These are phyloP conservation scores for Vidua macroura DNA, from an alignment of 2,113 vertebrate species.

Conservation along the genomic window DNA sequence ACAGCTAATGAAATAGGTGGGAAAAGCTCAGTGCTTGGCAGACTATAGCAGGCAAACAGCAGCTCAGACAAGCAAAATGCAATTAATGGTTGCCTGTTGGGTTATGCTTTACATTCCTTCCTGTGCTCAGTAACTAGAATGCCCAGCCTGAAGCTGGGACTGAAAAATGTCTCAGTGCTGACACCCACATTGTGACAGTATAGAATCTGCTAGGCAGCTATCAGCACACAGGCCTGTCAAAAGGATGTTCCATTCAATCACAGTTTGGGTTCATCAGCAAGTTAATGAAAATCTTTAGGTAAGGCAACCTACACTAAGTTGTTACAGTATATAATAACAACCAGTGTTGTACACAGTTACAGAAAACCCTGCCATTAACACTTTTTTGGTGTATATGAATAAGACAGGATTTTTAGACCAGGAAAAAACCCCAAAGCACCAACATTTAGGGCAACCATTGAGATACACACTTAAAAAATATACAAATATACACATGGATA, in stretches of 20 bases:
- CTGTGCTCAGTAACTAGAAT: background rate
- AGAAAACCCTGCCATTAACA: slow-evolving; percentile 6
- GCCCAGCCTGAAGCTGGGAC: background rate
- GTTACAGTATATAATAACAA: background rate
- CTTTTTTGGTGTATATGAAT: background rate
- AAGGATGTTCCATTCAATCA: background rate
- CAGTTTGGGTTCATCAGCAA: background rate
- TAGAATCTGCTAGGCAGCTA: background rate
- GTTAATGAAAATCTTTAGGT: background rate
- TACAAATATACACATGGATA: background rate
- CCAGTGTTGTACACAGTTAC: background rate
- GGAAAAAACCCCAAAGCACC: rapidly evolving
- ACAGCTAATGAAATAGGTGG: background rate
- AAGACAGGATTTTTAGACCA: background rate
- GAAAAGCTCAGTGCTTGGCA: background rate
- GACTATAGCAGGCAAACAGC: background rate
- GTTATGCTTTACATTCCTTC: background rate
- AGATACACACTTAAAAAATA: background rate
- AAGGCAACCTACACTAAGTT: background rate
- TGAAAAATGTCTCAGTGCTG: background rate
- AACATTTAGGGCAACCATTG: background rate
- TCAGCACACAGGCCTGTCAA: background rate
- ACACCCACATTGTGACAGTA: background rate
- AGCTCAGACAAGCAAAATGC: slow-evolving; percentile 17
- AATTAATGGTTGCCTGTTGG: slow-evolving; percentile 22